Percentiles rank a stretch among this genome's conserved stretches.
phyloP scores from a whole-genome alignment of 2,888 invertebrate species.

The Dolichopus griseipennis region DNA sequence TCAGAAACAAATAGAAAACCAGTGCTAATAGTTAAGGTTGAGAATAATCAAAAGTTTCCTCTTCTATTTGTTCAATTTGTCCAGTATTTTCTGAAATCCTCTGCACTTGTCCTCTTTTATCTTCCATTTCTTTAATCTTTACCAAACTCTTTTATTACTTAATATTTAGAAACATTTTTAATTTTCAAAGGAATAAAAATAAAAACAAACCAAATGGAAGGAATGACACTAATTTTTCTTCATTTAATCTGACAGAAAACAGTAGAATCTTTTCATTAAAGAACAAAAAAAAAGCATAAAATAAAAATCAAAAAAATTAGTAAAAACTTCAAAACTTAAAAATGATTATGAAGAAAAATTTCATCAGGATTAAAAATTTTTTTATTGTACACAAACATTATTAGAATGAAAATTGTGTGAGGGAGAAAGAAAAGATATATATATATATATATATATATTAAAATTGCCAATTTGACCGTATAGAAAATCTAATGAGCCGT shows the following conservation, averaged over 20 bases:
- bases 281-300: not conserved
- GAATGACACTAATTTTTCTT: not conserved
- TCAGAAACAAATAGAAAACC: not conserved
- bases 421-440: not conserved
- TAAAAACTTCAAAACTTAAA: not conserved
- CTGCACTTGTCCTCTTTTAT: not conserved
- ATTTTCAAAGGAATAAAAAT: no score
- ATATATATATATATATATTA: no score
- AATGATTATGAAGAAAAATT: not conserved
- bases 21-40: not conserved
- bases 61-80: not conserved
- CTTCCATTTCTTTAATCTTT: no score
- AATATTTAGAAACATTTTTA: not conserved
- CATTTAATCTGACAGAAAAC: not conserved
- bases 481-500: not conserved
- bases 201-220: not conserved
- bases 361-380: not conserved
- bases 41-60: not conserved
- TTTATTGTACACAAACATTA: not conserved
- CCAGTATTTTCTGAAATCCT: no score
- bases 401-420: not conserved
- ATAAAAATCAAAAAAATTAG: not conserved
- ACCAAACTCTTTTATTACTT: not conserved
- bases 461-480: not conserved
- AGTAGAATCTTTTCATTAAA: not conserved